phyloP scores from a whole-genome alignment of 2,797 vertebrate species.

The Myoxocephalus aenaeus region DNA sequence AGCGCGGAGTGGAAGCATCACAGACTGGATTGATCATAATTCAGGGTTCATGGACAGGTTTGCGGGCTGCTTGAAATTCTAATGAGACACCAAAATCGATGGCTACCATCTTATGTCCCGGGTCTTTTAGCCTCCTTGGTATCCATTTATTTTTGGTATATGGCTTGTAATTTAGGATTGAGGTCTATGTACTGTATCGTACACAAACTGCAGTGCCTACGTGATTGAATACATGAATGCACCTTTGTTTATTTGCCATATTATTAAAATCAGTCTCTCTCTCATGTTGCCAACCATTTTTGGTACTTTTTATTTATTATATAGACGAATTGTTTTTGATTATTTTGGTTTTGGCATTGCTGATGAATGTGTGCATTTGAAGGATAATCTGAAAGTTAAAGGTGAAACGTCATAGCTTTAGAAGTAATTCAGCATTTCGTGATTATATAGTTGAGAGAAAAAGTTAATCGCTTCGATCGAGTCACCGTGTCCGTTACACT shows the following conservation, averaged over 20 bases:
- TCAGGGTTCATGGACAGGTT: constrained; percentile 54
- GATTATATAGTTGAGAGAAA: not conserved
- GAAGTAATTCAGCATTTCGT: not conserved
- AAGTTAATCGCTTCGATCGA: not conserved
- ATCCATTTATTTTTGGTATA: constrained; percentile 71
- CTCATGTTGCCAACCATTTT: constrained; percentile 46
- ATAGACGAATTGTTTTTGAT: constrained; percentile 11
- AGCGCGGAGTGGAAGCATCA: constrained; percentile 56
- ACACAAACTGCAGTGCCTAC: constrained; percentile 82
- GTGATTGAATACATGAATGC: constrained; percentile 74
- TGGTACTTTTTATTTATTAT: constrained; percentile 20
- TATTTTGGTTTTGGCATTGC: not conserved
- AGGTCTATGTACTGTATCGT: constrained; percentile 71
- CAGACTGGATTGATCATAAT: constrained; percentile 53
- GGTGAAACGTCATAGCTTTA: not conserved
- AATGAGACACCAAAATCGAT: constrained; percentile 65
- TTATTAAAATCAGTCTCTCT: constrained; percentile 72
- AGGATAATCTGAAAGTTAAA: not conserved
- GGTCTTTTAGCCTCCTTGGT: constrained; percentile 50
- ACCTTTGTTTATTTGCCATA: constrained; percentile 78
- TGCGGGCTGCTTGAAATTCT: constrained; percentile 63
- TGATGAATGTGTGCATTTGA: not conserved
- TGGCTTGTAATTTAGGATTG: constrained; percentile 67
- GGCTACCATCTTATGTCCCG: constrained; percentile 46
- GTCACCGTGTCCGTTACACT: not conserved